A percentile compares a stretch with the other conserved stretches of the same genome.
phyloP scores from a whole-genome alignment of 1,140 invertebrate species.

The Eurosta solidaginis region DNA sequence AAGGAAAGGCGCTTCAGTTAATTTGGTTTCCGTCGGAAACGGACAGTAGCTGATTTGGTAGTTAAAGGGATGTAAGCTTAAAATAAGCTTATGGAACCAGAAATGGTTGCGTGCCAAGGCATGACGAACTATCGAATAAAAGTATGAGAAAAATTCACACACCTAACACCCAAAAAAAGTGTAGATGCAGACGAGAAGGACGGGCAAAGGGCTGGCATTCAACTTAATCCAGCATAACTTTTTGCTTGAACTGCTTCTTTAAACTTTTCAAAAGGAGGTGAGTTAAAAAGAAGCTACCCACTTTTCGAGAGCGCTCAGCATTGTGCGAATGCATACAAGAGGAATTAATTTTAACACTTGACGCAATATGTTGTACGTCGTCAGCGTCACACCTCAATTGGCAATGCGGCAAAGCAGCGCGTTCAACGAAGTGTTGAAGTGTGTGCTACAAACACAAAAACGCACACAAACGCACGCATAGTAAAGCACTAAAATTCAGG shows the following conservation, averaged over 20 bases:
- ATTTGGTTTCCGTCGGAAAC: too few relatives aligned
- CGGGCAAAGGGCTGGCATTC: too few relatives aligned
- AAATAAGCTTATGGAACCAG: too few relatives aligned
- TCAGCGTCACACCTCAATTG: conserved; percentile 20
- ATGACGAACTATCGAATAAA: too few relatives aligned
- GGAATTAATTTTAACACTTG: conserved; percentile 24
- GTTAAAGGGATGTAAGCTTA: too few relatives aligned
- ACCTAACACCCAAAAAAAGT: too few relatives aligned
- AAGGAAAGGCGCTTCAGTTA: too few relatives aligned
- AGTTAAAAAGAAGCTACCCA: conserved; percentile 3
- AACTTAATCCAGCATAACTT: background rate
- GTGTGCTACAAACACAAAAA: background rate
- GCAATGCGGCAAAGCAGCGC: background rate
- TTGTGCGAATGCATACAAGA: conserved; percentile 20
- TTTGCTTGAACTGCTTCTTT: background rate
- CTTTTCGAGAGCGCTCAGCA: background rate
- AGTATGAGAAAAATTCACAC: too few relatives aligned
- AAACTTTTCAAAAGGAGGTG: background rate
- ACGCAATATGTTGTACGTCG: conserved; percentile 26
- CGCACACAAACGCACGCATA: background rate
- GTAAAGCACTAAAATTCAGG: background rate
- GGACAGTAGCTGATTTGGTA: too few relatives aligned
- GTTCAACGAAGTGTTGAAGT: conserved; percentile 20
- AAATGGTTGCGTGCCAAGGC: too few relatives aligned
- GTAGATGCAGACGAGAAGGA: too few relatives aligned